phyloP scores from a whole-genome alignment of 2,797 vertebrate species.

The Ctenochaetus hawaiiensis region DNA sequence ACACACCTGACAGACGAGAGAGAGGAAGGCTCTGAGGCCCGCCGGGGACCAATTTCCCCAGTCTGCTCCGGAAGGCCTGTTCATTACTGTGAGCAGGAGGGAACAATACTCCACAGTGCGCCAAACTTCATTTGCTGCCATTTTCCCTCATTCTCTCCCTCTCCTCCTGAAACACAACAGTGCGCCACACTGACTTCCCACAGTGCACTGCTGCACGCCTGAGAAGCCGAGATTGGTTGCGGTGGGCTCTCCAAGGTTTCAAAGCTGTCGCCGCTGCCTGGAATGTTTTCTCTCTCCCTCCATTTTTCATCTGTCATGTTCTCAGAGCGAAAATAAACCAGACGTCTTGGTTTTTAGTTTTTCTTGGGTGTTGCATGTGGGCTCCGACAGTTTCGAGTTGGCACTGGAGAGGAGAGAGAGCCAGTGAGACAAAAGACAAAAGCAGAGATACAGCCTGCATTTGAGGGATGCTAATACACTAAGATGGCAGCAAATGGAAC shows the following conservation, averaged over 20 bases:
- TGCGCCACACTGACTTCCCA: constrained; percentile 66
- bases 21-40: constrained; percentile 44
- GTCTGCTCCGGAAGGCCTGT: constrained; percentile 72
- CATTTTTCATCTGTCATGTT: constrained; percentile 76
- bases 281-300: constrained; percentile 62
- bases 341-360: constrained; percentile 62
- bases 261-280: constrained; percentile 66
- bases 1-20: constrained; percentile 69
- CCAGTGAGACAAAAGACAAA: constrained; percentile 28
- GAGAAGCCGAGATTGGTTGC: constrained; percentile 76
- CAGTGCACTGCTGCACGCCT: constrained; percentile 63
- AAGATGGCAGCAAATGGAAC: constrained; percentile 46
- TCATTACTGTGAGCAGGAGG: constrained; percentile 76
- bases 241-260: constrained; percentile 66
- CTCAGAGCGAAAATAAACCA: constrained; percentile 70
- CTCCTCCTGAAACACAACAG: constrained; percentile 51
- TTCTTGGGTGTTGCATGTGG: constrained; percentile 38
- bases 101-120: constrained; percentile 75
- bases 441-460: constrained; percentile 22
- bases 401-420: constrained; percentile 29
- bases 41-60: constrained; percentile 73
- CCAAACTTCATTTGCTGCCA: constrained; percentile 78
- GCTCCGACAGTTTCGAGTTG: constrained; percentile 40
- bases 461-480: constrained; percentile 45
- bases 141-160: constrained; percentile 67